Evolutionary conservation across 2,113 vertebrate species (phyloP).

Genomic region (Nannobrachium achirus): DNA sequence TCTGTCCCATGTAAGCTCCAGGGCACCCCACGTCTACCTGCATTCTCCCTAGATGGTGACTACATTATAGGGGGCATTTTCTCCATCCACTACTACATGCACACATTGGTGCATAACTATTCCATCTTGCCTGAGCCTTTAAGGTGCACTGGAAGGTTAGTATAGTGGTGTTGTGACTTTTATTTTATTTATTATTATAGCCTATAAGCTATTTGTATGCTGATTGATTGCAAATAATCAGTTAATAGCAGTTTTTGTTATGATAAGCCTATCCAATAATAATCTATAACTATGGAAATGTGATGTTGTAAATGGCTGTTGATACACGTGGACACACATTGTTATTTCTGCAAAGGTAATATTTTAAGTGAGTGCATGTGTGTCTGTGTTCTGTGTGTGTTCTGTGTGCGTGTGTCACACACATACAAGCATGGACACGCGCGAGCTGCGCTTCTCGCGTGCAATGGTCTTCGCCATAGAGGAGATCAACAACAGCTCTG

Average conservation of each 20-base stretch:
- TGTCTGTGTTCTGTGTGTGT: conserved; percentile 26
- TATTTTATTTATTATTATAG: too few relatives aligned
- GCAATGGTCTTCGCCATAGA: conserved; percentile 75
- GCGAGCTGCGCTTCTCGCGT: conserved; percentile 66
- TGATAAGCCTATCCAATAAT: too few relatives aligned
- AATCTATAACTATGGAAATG: too few relatives aligned
- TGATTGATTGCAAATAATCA: too few relatives aligned
- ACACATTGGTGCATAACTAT: conserved; percentile 53
- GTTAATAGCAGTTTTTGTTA: too few relatives aligned
- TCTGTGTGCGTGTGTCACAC: too few relatives aligned
- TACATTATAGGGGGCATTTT: conserved; percentile 73
- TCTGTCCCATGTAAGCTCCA: conserved; percentile 53
- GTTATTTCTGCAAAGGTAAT: too few relatives aligned
- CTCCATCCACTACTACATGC: conserved; percentile 56
- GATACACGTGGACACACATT: too few relatives aligned
- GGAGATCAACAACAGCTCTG: conserved; percentile 76
- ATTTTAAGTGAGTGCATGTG: neutral
- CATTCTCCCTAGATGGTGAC: conserved; percentile 66
- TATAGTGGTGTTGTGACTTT: conserved; percentile 4
- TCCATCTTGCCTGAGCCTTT: conserved; percentile 58
- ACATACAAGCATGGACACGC: conserved; percentile 62
- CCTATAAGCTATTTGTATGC: too few relatives aligned
- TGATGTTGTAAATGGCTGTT: neutral
- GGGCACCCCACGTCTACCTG: conserved; percentile 42
- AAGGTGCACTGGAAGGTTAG: conserved; percentile 72